A percentile compares a stretch with the other conserved stretches of the same genome.
These are phyloP conservation scores for Myanophis thanlyinensis DNA, from an alignment of 2,113 vertebrate species.

Conservation along the genomic window DNA sequence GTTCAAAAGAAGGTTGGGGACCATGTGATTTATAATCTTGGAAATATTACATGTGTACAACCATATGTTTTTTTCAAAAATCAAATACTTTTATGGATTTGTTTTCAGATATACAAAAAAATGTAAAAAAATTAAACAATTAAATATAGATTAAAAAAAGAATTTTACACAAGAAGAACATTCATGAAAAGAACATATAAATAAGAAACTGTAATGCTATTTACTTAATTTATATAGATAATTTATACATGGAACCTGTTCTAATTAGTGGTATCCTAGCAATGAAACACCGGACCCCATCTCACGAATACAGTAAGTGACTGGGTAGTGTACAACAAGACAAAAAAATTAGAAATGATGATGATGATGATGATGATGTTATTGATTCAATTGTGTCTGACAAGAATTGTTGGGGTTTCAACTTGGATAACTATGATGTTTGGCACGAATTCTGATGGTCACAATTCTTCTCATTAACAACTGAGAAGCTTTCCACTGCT, in stretches of 20 bases:
- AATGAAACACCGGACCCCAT: neutral
- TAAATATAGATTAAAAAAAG: neutral
- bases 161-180: neutral
- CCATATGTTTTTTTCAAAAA: neutral
- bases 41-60: neutral
- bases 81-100: neutral
- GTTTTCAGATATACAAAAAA: neutral
- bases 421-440: neutral
- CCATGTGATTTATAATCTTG: slow-evolving; percentile 31
- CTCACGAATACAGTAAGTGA: neutral
- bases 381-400: neutral
- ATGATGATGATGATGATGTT: neutral
- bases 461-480: neutral
- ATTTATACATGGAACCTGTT: neutral
- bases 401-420: neutral
- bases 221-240: neutral
- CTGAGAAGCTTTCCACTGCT: neutral
- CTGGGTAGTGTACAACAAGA: neutral
- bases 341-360: neutral
- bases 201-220: neutral
- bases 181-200: neutral
- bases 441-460: neutral
- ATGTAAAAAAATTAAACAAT: neutral
- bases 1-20: neutral
- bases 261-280: neutral